Base-by-base conservation (phyloP, 1,140 invertebrate species). In the Zaprionus davidi region DNA sequence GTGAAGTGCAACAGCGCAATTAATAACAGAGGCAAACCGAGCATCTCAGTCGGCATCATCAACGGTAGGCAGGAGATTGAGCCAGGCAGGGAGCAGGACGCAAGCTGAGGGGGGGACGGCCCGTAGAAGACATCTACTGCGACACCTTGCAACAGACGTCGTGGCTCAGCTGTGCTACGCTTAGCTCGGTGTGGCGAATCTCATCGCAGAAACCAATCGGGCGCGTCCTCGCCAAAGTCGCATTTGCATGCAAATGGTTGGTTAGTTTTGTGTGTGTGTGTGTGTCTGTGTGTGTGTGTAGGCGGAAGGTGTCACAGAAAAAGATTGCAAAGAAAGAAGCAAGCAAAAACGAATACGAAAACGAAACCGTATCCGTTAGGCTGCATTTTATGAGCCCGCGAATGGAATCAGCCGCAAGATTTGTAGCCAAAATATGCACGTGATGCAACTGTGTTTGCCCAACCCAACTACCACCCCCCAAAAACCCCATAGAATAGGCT, bases 1-100 rank as follows among this genome's bases (percentile, higher is more conserved):
- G 76, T 77, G 63, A 81, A 81, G 78, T 81, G 78, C 78, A 81
- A 81, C 72, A 81, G 78, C 78, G 78, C 78, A 81, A 81, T 81
- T 81, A 81, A 81, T 81, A 78, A 75, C 76, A 81, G 41, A 46
- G 78, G 60, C 75, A 76, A 76, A 76, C 75, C 64, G 71, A 76
- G 71, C 71, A 62, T 63, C 69, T 71, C 69, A 66, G 41, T 46
- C 41, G 41, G 62, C 69, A 55, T 44, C 59, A 58, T 56, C 68
- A 53, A 68, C 46, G 24, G 41, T 12, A n/a, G 15, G 13, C 3
- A 1, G 38, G 15, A 4, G 15, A 5, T 1, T 3, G 38, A 2
- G 38, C 0, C 15, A 41, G 38, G 38, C 13, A 22, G 22, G 22
- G 20, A 1, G 20, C 46, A 51, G 41, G 7, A 44, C 7, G 36